These are phyloP conservation scores for Mus minutoides DNA, from an alignment of 2,797 vertebrate genomes.

Conservation along the genomic window DNA sequence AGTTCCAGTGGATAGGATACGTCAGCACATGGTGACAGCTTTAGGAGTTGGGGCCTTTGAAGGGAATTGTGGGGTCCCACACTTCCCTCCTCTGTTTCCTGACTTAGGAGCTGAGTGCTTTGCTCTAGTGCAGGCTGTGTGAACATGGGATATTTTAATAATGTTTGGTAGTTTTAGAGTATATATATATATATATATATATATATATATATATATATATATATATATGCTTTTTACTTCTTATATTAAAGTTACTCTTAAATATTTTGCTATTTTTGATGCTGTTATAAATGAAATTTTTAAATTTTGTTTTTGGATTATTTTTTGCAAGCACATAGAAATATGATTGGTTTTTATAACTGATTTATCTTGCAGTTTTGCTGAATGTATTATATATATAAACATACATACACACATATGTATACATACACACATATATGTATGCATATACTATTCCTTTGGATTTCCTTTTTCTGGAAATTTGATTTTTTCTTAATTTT, in stretches of 20 bases:
- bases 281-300: not conserved
- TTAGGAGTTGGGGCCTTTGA: not conserved
- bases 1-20: not conserved
- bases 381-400: too few species aligned
- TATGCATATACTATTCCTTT: not conserved
- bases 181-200: too few species aligned
- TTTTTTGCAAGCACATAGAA: not conserved
- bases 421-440: not conserved
- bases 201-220: too few species aligned
- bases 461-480: not conserved
- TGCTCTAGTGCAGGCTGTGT: not conserved
- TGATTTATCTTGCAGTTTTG: not conserved
- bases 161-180: not conserved
- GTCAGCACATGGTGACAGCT: not conserved
- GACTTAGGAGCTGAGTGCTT: not conserved
- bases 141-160: not conserved
- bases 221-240: not conserved
- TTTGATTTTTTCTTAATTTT: not conserved
- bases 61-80: not conserved
- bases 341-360: not conserved
- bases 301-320: not conserved
- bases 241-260: not conserved
- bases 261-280: not conserved
- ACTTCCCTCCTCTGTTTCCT: not conserved
- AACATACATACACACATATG: too few species aligned